Percentiles rank a stretch among this genome's conserved stretches.
phyloP scores from a whole-genome alignment of 2,113 vertebrate species.

The Gambusia holbrooki region DNA sequence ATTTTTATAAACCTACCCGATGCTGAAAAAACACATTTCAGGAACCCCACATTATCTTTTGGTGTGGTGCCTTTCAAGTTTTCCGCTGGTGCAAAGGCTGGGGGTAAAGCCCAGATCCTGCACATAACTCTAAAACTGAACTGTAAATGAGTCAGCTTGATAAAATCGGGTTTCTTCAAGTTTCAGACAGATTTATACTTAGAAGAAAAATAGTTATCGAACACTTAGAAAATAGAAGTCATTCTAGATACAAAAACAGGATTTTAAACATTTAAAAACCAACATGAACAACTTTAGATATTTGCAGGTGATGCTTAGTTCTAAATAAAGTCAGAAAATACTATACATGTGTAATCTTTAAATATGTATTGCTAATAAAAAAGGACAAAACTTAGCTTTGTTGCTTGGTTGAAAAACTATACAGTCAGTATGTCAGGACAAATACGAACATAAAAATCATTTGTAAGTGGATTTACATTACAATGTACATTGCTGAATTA shows the following conservation, averaged over 20 bases:
- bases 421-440: slow-evolving; percentile 9
- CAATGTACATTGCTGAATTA: slow-evolving; percentile 25
- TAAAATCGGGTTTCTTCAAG: not conserved
- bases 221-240: not conserved
- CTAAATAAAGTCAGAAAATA: not conserved
- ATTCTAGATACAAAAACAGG: not conserved
- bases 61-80: not conserved
- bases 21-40: not conserved
- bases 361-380: slow-evolving; percentile 22
- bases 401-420: not conserved
- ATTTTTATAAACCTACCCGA: not conserved
- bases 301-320: slow-evolving; percentile 8
- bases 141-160: not conserved
- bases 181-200: not conserved
- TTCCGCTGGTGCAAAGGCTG: not conserved
- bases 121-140: not conserved
- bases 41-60: not conserved
- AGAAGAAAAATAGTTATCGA: not conserved
- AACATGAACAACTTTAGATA: slow-evolving; percentile 1
- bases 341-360: slow-evolving; percentile 6
- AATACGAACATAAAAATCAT: slow-evolving; percentile 20
- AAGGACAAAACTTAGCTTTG: slow-evolving; percentile 9
- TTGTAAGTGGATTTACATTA: slow-evolving; percentile 17
- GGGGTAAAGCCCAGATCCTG: not conserved
- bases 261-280: not conserved